phyloP scores from a whole-genome alignment of 2,797 vertebrate species.

The Acipenser transmontanus region DNA sequence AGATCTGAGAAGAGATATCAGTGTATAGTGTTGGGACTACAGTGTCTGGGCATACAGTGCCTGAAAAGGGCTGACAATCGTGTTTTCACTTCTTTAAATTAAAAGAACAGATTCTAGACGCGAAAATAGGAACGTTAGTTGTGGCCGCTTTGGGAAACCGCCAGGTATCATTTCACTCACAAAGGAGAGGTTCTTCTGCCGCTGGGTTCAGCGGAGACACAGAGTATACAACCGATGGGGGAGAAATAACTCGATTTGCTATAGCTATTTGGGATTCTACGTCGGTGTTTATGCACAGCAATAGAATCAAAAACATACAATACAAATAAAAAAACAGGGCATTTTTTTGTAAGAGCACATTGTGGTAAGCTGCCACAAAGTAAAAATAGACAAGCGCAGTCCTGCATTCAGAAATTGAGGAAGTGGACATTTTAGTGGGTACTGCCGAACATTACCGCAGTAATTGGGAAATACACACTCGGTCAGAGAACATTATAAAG shows the following conservation, averaged over 20 bases:
- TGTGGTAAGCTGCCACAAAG: neutral
- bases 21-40: too few relatives aligned
- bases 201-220: conserved; percentile 5
- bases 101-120: conserved; percentile 3
- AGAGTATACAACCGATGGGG: neutral
- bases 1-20: too few relatives aligned
- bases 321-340: too few relatives aligned
- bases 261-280: too few relatives aligned
- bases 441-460: conserved; percentile 9
- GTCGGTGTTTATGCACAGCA: too few relatives aligned
- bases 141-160: conserved; percentile 9
- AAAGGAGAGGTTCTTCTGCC: conserved; percentile 15
- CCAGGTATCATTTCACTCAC: conserved; percentile 18
- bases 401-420: neutral
- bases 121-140: conserved; percentile 10
- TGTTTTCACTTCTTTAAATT: conserved; percentile 12
- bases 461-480: neutral
- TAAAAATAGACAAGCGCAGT: neutral
- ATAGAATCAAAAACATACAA: too few relatives aligned
- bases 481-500: neutral
- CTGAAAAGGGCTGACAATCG: conserved; percentile 2
- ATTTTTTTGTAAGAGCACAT: too few relatives aligned
- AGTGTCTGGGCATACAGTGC: neutral
- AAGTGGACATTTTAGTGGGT: neutral
- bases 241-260: too few relatives aligned